phyloP scores from a whole-genome alignment of 2,113 vertebrate genomes.

The Atherinomorus stipes region DNA sequence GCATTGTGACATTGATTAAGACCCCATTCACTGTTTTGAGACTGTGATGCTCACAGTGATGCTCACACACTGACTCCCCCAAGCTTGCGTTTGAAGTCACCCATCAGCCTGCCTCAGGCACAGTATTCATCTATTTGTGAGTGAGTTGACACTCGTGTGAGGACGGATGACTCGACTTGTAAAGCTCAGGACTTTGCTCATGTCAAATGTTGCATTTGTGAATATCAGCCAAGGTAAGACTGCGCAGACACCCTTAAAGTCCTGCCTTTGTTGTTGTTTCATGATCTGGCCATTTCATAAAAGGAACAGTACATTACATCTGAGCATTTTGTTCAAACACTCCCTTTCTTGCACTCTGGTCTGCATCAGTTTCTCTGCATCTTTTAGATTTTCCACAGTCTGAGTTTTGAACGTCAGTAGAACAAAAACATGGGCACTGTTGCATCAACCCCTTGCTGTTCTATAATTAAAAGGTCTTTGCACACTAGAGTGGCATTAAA shows the following conservation, averaged over 20 bases:
- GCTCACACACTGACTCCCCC: conserved; percentile 13
- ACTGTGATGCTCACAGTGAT: conserved; percentile 30
- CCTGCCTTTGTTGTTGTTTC: not conserved
- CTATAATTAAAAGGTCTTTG: conserved; percentile 34
- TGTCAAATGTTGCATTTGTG: not conserved
- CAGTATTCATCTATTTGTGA: conserved; percentile 48
- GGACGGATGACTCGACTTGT: conserved; percentile 38
- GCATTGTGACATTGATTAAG: conserved; percentile 6
- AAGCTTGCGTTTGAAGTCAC: conserved; percentile 45
- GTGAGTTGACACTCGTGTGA: conserved; percentile 35
- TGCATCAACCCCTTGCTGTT: conserved; percentile 18
- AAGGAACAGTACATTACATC: not conserved
- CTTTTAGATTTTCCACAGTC: not conserved
- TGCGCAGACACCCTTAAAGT: not conserved
- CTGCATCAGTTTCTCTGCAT: not conserved
- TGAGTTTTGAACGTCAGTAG: conserved; percentile 4
- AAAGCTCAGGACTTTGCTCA: not conserved
- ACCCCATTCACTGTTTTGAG: not conserved
- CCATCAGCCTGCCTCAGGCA: conserved; percentile 40
- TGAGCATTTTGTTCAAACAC: conserved; percentile 3
- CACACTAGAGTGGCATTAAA: conserved; percentile 12
- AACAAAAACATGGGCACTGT: not conserved
- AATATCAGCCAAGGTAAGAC: not conserved
- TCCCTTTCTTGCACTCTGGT: conserved; percentile 1
- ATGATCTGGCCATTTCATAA: not conserved